These are phyloP conservation scores for Lordiphosa clarofinis DNA, from an alignment of 1,140 invertebrate species.

Conservation along the genomic window DNA sequence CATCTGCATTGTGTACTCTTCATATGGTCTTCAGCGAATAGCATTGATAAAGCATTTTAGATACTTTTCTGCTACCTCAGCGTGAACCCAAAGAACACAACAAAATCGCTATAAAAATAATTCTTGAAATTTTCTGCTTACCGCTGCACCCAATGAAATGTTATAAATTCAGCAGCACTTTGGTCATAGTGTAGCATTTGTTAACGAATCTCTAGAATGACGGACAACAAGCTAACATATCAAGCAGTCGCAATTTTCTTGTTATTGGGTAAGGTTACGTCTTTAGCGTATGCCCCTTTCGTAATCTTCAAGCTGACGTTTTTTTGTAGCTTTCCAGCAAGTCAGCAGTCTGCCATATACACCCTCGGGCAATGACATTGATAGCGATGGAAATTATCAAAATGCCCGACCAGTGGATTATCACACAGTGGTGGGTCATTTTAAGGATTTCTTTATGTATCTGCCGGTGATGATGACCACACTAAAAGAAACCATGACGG, in stretches of 20 bases:
- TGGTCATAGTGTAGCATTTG: slow-evolving; percentile 43
- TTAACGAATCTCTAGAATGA: slow-evolving; percentile 37
- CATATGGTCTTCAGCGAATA: slow-evolving; percentile 27
- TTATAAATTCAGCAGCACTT: slow-evolving; percentile 45
- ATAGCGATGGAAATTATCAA: slow-evolving; percentile 40
- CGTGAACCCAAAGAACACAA: slow-evolving; percentile 17
- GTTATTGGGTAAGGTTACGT: slow-evolving; percentile 53
- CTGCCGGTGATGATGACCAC: slow-evolving; percentile 76
- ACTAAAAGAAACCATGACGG: slow-evolving; percentile 68
- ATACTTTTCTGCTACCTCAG: slow-evolving; percentile 24
- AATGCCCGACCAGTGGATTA: slow-evolving; percentile 49
- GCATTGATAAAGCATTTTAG: slow-evolving; percentile 16
- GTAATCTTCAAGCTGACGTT: neutral
- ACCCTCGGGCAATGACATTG: slow-evolving; percentile 46
- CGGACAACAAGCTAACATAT: slow-evolving; percentile 25
- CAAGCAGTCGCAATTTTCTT: slow-evolving; percentile 40
- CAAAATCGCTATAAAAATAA: slow-evolving; percentile 21
- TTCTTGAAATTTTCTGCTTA: slow-evolving; percentile 62
- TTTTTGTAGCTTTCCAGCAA: slow-evolving; percentile 29
- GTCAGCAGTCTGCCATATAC: slow-evolving; percentile 32
- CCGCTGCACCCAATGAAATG: slow-evolving; percentile 26
- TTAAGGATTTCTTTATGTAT: slow-evolving; percentile 78
- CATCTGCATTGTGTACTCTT: neutral
- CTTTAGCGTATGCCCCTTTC: neutral
- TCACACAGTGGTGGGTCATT: slow-evolving; percentile 64